A percentile compares a stretch with the other conserved stretches of the same genome.
Evolutionary conservation across 1,140 invertebrate genomes (phyloP).

Genomic region (Conus betulinus): DNA sequence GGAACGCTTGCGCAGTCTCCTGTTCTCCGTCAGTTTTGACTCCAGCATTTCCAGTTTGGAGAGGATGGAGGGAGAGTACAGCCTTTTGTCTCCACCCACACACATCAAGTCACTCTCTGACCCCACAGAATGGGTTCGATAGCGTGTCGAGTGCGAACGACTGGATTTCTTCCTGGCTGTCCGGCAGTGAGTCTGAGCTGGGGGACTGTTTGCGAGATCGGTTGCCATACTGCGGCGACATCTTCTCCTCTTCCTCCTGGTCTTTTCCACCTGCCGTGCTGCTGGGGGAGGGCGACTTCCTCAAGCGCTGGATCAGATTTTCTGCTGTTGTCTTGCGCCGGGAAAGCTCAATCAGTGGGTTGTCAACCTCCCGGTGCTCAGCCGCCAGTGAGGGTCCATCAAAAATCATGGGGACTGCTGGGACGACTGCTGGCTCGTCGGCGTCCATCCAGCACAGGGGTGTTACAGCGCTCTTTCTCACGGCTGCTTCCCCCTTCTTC

Average conservation of each 20-base stretch:
- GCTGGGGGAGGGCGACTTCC: constrained; percentile 44
- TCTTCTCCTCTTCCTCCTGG: constrained; percentile 12
- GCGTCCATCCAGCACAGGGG: constrained; percentile 60
- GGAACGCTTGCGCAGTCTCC: constrained; percentile 20
- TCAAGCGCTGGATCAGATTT: constrained; percentile 52
- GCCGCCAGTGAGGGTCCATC: constrained; percentile 10
- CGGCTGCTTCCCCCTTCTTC: constrained; percentile 32
- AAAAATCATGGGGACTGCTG: constrained; percentile 51
- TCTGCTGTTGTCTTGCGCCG: constrained; percentile 51
- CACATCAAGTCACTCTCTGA: constrained; percentile 48
- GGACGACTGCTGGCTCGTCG: constrained; percentile 58
- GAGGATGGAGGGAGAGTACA: constrained; percentile 42
- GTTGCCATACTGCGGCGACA: constrained; percentile 28
- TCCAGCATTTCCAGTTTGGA: constrained; percentile 55
- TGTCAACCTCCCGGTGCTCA: constrained; percentile 34
- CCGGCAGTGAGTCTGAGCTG: constrained; percentile 39
- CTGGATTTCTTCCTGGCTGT: constrained; percentile 46
- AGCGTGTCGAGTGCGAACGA: constrained; percentile 27
- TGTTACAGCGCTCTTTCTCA: constrained; percentile 39
- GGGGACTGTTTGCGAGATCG: constrained; percentile 35
- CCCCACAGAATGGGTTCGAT: constrained; percentile 47
- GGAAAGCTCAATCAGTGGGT: constrained; percentile 34
- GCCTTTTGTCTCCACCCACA: constrained; percentile 10
- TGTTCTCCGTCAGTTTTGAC: constrained; percentile 37
- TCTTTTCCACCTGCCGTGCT: constrained; percentile 27